Percentiles rank a stretch among this genome's conserved stretches.
Conservation (phyloP, 2,113 vertebrate species). For the Vidua chalybeata region DNA sequence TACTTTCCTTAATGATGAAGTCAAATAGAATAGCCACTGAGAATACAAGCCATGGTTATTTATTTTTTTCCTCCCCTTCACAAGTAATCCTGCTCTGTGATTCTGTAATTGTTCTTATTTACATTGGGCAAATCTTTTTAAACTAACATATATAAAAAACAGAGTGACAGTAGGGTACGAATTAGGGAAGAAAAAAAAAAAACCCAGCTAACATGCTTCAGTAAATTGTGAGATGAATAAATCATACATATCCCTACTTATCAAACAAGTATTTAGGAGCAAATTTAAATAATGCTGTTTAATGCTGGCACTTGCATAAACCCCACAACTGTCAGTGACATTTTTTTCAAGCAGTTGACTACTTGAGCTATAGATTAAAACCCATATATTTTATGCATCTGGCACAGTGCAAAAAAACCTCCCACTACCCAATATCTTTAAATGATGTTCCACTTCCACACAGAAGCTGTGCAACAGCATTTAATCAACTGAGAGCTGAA, state of each 20-base stretch:
- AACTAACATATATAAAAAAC: constrained; percentile 68
- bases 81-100: constrained; percentile 72
- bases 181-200: constrained; percentile 34
- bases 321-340: constrained; percentile 29
- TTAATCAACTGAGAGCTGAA: background rate
- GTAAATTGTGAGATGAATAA: constrained; percentile 72
- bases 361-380: constrained; percentile 64
- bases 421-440: background rate
- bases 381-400: background rate
- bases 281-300: constrained; percentile 72
- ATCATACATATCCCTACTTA: constrained; percentile 69
- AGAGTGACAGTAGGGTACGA: constrained; percentile 62
- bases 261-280: constrained; percentile 70
- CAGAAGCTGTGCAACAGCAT: background rate
- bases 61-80: background rate
- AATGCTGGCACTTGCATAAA: constrained; percentile 65
- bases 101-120: constrained; percentile 78
- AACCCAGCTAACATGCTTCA: constrained; percentile 53
- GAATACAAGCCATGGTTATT: constrained; percentile 52
- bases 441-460: background rate
- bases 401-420: background rate
- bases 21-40: constrained; percentile 73
- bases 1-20: constrained; percentile 78
- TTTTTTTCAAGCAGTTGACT: constrained; percentile 44
- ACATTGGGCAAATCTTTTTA: constrained; percentile 66